Conservation (phyloP, 2,888 invertebrate species). For the Ramazzottius varieornatus region DNA sequence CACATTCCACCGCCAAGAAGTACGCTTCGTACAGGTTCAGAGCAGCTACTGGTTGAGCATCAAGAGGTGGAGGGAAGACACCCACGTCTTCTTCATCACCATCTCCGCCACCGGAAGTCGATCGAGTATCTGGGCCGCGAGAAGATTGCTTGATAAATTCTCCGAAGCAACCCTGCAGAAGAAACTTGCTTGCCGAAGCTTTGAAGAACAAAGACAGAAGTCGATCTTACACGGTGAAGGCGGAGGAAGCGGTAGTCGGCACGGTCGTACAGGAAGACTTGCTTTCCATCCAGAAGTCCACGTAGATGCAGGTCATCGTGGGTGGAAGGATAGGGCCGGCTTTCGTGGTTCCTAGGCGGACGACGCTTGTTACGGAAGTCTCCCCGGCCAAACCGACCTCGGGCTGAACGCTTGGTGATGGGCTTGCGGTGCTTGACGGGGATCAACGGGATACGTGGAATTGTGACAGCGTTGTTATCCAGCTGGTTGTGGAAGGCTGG, state of each 20-base stretch:
- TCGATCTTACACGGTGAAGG: not conserved
- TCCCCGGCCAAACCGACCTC: not conserved
- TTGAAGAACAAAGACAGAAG: no score
- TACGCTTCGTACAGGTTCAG: not conserved
- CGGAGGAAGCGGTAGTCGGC: not conserved
- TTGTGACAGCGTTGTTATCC: no score
- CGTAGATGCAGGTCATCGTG: not conserved
- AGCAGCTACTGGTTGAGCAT: not conserved
- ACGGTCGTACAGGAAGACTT: not conserved
- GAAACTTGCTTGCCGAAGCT: not conserved
- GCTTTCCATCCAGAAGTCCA: not conserved
- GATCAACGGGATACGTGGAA: not conserved
- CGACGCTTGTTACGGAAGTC: not conserved
- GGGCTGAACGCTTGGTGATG: not conserved
- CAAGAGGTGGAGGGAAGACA: not conserved
- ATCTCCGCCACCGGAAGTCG: not conserved
- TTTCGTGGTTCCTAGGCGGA: not conserved
- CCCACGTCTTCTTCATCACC: not conserved
- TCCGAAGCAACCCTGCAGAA: not conserved
- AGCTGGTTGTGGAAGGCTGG: no score
- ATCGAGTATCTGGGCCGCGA: no score
- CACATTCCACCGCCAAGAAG: not conserved
- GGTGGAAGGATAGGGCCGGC: not conserved
- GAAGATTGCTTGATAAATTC: not conserved
- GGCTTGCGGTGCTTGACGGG: not conserved